Evolutionary conservation across 1,140 invertebrate species (phyloP), one percentile per base, ranked within the genome.

Genomic region (Ectropis grisescens): DNA sequence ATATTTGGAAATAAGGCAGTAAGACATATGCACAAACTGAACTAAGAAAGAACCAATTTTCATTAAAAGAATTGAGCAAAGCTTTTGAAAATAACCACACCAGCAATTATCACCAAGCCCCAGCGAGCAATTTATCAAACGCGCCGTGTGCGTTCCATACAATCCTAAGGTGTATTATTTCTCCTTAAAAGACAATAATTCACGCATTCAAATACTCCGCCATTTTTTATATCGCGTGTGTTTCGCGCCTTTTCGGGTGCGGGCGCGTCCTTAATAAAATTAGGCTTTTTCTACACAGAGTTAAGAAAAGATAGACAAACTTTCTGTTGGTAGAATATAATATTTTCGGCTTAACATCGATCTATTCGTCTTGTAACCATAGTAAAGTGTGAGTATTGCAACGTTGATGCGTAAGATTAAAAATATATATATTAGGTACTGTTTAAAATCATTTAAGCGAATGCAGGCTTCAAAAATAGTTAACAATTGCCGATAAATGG

Each of bases 171-270:
- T 61, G 59, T 68, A 80, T 74, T 64, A 69, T 66, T 62, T 58
- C 66, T 64, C 53, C 60, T 72, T 65, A 67, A 71, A 75, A 68
- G 62, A 71, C 62, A 78, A 80, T 80, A 80, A 74, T 68, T 80
- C 70, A 80, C 61, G 68, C 70, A 75, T 80, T 80, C 70, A 76
- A 72, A 76, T 80, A 59, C 47, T 58, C 58, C 68, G 72, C 75
- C 65, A 80, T 80, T 75, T 80, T 80, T 80, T 80, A 78, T 74
- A 75, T 80, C 69, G 75, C 75, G 75, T 80, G 75, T 80, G 75
- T 69, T 80, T 80, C 72, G 72, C 75, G 75, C 72, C 75, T 78
- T 75, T 71, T 71, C 68, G 61, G 68, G 59, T 64, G 60, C 61
- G 75, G 72, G 68, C 47, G 69, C 58, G 64, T 74, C 60, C 65